These are phyloP conservation scores for Ashinkailepas kermadecensis DNA, from an alignment of 2,888 invertebrate genomes.

Conservation along the genomic window DNA sequence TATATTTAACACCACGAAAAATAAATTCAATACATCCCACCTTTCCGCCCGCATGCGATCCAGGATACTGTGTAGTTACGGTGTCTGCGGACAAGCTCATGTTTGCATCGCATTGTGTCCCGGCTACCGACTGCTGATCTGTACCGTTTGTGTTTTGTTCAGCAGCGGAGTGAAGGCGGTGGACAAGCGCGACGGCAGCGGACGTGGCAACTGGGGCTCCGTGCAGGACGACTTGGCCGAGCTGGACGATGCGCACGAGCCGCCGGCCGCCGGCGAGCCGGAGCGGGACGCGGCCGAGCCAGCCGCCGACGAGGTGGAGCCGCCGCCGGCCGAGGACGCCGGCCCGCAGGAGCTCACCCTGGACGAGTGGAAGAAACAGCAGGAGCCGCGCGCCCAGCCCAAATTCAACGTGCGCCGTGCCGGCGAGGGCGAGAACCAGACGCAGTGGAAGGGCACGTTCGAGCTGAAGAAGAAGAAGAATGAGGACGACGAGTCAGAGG, in stretches of 20 bases:
- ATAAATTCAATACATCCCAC: too few species aligned
- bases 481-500: constrained; percentile 48
- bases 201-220: constrained; percentile 93
- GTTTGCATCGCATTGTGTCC: too few species aligned
- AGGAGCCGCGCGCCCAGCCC: constrained; percentile 65
- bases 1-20: too few species aligned
- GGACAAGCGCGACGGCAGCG: constrained; percentile 90
- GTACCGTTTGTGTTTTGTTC: constrained; percentile 25
- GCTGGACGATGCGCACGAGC: constrained; percentile 25
- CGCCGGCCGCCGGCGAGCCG: constrained; percentile 24
- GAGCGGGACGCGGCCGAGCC: constrained; percentile 25
- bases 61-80: too few species aligned
- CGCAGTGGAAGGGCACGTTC: constrained; percentile 85
- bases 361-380: constrained; percentile 87
- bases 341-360: constrained; percentile 80
- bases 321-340: constrained; percentile 50
- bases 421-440: constrained; percentile 83
- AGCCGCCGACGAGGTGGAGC: constrained; percentile 30
- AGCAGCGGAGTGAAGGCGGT: constrained; percentile 78
- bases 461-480: constrained; percentile 56
- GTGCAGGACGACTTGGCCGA: constrained; percentile 70
- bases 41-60: too few species aligned
- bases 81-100: too few species aligned
- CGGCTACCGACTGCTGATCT: constrained; percentile 38
- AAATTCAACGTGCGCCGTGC: constrained; percentile 87